Evolutionary conservation across 92 coral and sea anemone genomes (phyloP), one percentile per base, ranked within the genome.

Genomic region (Diadumene lineata): DNA sequence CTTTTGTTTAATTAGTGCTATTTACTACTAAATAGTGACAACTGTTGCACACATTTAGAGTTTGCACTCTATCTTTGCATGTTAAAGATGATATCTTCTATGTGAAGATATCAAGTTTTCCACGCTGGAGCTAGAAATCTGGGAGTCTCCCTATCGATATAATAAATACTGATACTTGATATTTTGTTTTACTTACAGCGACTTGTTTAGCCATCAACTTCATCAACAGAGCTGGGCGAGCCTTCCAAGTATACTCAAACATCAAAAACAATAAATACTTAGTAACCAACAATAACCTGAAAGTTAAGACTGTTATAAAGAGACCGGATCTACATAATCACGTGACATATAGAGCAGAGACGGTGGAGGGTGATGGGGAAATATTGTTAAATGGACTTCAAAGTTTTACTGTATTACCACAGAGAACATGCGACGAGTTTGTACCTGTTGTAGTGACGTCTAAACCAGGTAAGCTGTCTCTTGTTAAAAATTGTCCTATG

Each of bases 261-360:
- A 79, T 90, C 67, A 90, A 90, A 34, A 86, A 82, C 27, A 91
- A 80, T 19, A 88, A 75, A 0, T 90, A 90, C 64, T 68, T 79
- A 18, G 92, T 90, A 50, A 77, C 67, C 21, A 84, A 86, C 50
- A 44, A 72, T 38, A 76, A 71, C 26, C 84, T 86, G 31, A 86
- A 81, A 68, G 73, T 90, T 1, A 90, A 87, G 60, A 85, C 88
- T 0, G 68, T 90, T 7, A 77, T 87, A 24, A 63, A 78, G 31
- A 87, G 88, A 34, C 90, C 96, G 1, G 86, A 83, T 25, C 76
- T 90, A 43, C 92, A 88, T n/a, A 86, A 82, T 64, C 85, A 83
- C 53, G 83, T 90, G 62, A 84, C 77, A 31, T 90, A 87, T 75
- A 72, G 76, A 27, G 96, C 92, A 7, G 77, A 85, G 17, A 87